phyloP scores from a whole-genome alignment of 2,113 vertebrate genomes.

The Ptychochromis oligacanthus region DNA sequence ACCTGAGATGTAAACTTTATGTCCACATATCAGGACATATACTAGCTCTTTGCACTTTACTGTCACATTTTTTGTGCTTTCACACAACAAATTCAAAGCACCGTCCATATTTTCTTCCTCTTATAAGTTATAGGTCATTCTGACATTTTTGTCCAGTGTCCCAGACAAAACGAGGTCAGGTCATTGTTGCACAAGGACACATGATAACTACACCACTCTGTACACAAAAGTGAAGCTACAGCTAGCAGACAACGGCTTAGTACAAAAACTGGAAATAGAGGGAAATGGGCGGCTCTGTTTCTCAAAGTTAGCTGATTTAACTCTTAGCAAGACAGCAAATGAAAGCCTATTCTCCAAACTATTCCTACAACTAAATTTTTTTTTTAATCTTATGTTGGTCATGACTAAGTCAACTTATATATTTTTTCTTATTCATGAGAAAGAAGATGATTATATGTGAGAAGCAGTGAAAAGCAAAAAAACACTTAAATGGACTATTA shows the following conservation, averaged over 20 bases:
- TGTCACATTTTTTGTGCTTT: neutral
- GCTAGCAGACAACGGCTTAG: neutral
- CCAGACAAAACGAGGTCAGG: neutral
- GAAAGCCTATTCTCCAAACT: neutral
- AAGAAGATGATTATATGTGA: neutral
- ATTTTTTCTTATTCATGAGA: neutral
- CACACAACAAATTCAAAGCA: neutral
- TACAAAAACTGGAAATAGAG: neutral
- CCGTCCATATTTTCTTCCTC: too few relatives aligned
- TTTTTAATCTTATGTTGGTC: neutral
- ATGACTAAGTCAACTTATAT: neutral
- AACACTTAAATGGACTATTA: too few relatives aligned
- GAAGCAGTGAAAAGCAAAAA: too few relatives aligned
- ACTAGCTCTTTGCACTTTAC: neutral
- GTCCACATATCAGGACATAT: neutral
- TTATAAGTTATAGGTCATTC: neutral
- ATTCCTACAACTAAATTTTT: neutral
- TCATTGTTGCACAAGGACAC: neutral
- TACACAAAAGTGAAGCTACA: neutral
- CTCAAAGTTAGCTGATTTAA: neutral
- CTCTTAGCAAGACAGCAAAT: neutral
- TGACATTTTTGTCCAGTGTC: neutral
- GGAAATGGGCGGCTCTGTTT: neutral
- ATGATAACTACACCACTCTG: too few relatives aligned
- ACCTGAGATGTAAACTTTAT: neutral